Conservation (phyloP, 92 coral and sea anemone species). For the Porites evermanni region DNA sequence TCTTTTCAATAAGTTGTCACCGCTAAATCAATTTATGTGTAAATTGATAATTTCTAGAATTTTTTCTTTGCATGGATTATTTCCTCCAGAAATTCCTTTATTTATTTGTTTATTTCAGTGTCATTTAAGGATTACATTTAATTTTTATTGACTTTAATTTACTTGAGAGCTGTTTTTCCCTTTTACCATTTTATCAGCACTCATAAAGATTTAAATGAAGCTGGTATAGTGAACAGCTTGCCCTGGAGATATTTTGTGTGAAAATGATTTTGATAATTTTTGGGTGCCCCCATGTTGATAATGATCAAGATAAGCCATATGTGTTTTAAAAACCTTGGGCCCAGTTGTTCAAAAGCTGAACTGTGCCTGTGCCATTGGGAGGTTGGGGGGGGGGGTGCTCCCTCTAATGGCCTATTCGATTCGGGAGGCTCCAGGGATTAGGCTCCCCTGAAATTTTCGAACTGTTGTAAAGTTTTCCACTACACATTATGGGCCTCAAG, state of each 20-base stretch:
- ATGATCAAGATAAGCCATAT: no score
- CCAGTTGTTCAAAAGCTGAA: no score
- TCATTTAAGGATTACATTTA: background rate
- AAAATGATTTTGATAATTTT: no score
- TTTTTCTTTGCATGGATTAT: background rate
- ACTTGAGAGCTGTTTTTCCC: background rate
- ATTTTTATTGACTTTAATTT: background rate
- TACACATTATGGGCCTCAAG: no score
- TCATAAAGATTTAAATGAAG: background rate
- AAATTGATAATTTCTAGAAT: slow-evolving; percentile 1
- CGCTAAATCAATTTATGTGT: background rate
- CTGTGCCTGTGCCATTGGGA: no score
- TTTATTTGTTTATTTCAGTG: background rate
- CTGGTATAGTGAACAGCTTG: background rate
- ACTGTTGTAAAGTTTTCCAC: no score
- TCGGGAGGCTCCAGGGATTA: no score
- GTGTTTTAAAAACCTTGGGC: no score
- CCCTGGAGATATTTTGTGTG: background rate
- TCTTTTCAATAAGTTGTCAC: background rate
- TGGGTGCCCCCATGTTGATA: no score
- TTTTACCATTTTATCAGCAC: background rate
- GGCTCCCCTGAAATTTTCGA: no score
- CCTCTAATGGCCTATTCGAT: no score
- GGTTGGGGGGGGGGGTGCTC: no score
- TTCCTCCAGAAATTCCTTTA: background rate